phyloP scores from a whole-genome alignment of 2,797 vertebrate species.

The Poliocrania exsul region DNA sequence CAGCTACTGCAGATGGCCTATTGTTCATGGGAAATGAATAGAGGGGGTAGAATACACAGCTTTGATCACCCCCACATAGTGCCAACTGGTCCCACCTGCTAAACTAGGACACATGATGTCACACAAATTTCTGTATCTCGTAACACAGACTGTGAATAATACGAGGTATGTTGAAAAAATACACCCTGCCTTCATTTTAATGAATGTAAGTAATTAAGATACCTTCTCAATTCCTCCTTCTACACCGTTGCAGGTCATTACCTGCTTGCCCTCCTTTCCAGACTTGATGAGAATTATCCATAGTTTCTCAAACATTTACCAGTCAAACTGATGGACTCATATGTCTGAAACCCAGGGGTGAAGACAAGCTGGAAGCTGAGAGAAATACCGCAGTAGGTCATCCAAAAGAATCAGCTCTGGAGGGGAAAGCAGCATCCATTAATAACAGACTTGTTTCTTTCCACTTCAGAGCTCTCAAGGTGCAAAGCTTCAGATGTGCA shows the following conservation, averaged over 20 bases:
- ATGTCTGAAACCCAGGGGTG: background rate
- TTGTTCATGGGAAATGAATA: too few species aligned
- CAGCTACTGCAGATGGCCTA: too few species aligned
- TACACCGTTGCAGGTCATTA: background rate
- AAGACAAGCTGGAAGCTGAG: background rate
- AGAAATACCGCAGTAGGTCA: constrained; percentile 43
- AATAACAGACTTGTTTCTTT: constrained; percentile 49
- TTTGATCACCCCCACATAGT: too few species aligned
- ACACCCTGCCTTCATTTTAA: background rate
- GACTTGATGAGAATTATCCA: background rate
- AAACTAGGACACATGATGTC: background rate
- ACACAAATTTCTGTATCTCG: background rate
- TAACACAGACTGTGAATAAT: background rate
- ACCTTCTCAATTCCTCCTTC: background rate
- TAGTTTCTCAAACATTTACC: background rate
- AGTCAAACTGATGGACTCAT: background rate
- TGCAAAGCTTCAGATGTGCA: constrained; percentile 34
- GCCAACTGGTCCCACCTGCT: too few species aligned
- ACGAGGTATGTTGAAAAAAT: background rate
- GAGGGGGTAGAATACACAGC: too few species aligned
- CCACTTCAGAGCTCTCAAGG: constrained; percentile 34
- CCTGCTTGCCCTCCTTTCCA: background rate
- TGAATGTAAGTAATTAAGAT: background rate
- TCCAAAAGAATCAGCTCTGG: constrained; percentile 47
- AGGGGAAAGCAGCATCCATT: constrained; percentile 31